Percentiles rank a stretch among this genome's conserved stretches.
These are phyloP conservation scores for Lepidurus apus DNA, from an alignment of 1,140 invertebrate genomes.

Conservation along the genomic window DNA sequence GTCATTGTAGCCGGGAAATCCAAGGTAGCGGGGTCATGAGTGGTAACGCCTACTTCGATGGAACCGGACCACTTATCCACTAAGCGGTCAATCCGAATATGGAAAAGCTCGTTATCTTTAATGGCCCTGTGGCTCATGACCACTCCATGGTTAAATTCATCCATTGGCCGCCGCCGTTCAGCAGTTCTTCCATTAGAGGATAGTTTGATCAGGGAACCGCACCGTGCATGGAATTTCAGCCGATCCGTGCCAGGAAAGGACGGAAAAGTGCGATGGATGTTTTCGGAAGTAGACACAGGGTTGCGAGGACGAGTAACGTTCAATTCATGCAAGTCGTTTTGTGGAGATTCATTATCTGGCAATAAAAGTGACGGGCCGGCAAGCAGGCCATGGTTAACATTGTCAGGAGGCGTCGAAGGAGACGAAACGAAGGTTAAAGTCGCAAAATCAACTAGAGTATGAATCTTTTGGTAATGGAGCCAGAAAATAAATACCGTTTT, in stretches of 20 bases:
- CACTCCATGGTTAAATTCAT: constrained; percentile 91
- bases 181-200: constrained; percentile 75
- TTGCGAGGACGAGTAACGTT: background rate
- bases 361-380: background rate
- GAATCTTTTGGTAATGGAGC: background rate
- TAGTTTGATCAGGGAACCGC: constrained; percentile 82
- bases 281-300: background rate
- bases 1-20: constrained; percentile 96
- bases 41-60: constrained; percentile 90
- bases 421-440: constrained; percentile 1
- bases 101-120: constrained; percentile 83
- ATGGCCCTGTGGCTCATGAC: constrained; percentile 85
- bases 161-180: constrained; percentile 75
- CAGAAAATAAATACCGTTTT: background rate
- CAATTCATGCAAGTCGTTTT: background rate
- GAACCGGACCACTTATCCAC: constrained; percentile 90
- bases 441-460: background rate
- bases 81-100: constrained; percentile 82
- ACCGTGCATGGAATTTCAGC: constrained; percentile 79
- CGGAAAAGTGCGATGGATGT: background rate
- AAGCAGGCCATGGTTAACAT: background rate
- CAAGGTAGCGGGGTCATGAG: constrained; percentile 79
- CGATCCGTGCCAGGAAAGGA: constrained; percentile 50
- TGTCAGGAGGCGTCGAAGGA: background rate
- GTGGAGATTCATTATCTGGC: background rate